These are phyloP conservation scores for Montipora sp. DNA, from an alignment of 64 coral and sea anemone species.

Conservation along the genomic window DNA sequence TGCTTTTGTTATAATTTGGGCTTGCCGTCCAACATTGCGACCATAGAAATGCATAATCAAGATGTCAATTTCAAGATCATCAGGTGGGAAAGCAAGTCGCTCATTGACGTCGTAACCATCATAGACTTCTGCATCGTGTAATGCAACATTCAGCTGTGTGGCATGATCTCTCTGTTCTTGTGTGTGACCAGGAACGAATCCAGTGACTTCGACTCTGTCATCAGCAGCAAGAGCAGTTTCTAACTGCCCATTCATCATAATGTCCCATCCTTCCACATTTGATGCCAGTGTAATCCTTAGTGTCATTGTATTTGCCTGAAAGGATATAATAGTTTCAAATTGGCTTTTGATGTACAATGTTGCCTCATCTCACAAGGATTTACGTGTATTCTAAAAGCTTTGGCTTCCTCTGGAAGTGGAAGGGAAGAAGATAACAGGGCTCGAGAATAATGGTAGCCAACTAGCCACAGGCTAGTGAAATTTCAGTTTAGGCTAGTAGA, in stretches of 20 bases:
- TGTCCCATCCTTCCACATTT: conserved; percentile 40
- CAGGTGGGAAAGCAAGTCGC: conserved; percentile 23
- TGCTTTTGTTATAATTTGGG: background rate
- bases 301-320: background rate
- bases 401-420: too few relatives aligned
- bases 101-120: background rate
- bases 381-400: too few relatives aligned
- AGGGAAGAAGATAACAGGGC: too few relatives aligned
- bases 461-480: too few relatives aligned
- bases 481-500: too few relatives aligned
- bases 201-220: background rate
- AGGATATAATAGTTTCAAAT: background rate
- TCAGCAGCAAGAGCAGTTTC: background rate
- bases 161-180: conserved; percentile 19
- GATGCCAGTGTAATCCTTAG: conserved; percentile 11
- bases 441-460: too few relatives aligned
- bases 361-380: too few relatives aligned
- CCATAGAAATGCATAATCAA: conserved; percentile 32
- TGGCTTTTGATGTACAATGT: too few relatives aligned
- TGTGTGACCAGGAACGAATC: conserved; percentile 25
- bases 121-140: conserved; percentile 9
- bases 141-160: background rate
- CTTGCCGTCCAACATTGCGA: conserved; percentile 24
- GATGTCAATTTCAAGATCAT: conserved; percentile 35
- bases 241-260: conserved; percentile 9